Conservation (phyloP, 35 echinoderm and acorn worm species). For the Ophiothrix spiculata region DNA sequence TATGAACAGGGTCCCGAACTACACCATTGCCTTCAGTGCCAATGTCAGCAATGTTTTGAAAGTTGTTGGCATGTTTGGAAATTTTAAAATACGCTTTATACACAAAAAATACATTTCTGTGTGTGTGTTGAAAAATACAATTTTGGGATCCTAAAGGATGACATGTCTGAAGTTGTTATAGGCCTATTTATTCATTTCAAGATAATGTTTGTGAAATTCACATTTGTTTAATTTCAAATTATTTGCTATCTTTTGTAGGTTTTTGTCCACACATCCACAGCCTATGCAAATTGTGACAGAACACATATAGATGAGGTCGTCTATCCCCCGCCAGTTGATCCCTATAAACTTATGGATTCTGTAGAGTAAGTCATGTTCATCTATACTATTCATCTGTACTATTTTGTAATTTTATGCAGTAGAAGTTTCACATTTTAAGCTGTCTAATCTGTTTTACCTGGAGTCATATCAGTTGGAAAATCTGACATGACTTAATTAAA, state of each 20-base stretch:
- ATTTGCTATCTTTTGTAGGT: conserved; percentile 44
- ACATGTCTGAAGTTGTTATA: neutral
- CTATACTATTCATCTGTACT: too few species aligned
- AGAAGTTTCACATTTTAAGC: too few species aligned
- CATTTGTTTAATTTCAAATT: neutral
- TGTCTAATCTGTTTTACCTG: too few species aligned
- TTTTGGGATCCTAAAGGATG: neutral
- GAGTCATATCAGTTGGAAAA: too few species aligned
- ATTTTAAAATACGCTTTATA: too few species aligned
- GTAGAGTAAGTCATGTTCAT: conserved; percentile 84
- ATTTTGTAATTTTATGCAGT: too few species aligned
- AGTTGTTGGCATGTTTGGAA: too few species aligned
- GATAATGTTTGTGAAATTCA: neutral
- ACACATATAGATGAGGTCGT: conserved; percentile 85
- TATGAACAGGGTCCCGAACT: too few species aligned
- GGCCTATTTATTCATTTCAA: neutral
- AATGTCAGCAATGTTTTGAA: too few species aligned
- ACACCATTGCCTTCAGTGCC: too few species aligned
- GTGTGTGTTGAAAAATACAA: neutral
- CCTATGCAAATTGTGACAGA: conserved; percentile 92
- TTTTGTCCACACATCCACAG: conserved; percentile 82
- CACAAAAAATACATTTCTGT: too few species aligned
- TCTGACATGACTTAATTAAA: too few species aligned
- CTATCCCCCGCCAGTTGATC: conserved; percentile 89
- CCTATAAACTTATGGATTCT: conserved; percentile 73